Conservation (phyloP, 1,140 invertebrate species). For the Nymphalis io region DNA sequence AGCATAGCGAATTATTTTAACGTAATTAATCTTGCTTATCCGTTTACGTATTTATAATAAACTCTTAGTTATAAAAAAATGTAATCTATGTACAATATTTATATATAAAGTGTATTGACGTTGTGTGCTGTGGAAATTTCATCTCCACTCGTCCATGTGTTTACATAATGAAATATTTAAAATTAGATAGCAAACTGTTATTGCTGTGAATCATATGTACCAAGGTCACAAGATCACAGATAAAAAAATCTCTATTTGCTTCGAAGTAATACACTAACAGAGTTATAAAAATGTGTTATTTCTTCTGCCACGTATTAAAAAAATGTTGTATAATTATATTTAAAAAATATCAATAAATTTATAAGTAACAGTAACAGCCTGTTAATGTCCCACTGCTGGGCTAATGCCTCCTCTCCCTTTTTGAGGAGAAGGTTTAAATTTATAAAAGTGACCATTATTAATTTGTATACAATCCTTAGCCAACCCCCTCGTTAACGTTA, state of each 20-base stretch:
- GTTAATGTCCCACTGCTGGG: too few species aligned
- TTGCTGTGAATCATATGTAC: background rate
- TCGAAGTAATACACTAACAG: background rate
- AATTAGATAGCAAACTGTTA: conserved; percentile 28
- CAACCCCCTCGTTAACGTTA: too few species aligned
- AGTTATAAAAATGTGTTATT: background rate
- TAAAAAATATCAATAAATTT: too few species aligned
- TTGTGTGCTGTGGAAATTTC: conserved; percentile 22
- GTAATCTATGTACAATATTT: conserved; percentile 14
- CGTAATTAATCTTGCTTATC: conserved; percentile 1
- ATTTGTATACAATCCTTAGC: too few species aligned
- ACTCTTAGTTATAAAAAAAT: background rate
- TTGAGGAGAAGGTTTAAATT: too few species aligned
- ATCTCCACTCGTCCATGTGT: conserved; percentile 28
- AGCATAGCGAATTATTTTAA: conserved; percentile 2
- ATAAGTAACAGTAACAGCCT: too few species aligned
- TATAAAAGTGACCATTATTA: too few species aligned
- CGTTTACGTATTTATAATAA: conserved; percentile 15
- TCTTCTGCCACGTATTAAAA: background rate
- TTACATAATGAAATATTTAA: conserved; percentile 26
- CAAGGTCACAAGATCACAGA: background rate
- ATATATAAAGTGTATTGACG: conserved; percentile 20
- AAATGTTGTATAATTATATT: background rate
- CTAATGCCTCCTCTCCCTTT: too few species aligned
- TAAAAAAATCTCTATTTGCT: conserved; percentile 1